These are phyloP conservation scores for Cetonia aurata DNA, from an alignment of 2,888 invertebrate species.

Conservation along the genomic window DNA sequence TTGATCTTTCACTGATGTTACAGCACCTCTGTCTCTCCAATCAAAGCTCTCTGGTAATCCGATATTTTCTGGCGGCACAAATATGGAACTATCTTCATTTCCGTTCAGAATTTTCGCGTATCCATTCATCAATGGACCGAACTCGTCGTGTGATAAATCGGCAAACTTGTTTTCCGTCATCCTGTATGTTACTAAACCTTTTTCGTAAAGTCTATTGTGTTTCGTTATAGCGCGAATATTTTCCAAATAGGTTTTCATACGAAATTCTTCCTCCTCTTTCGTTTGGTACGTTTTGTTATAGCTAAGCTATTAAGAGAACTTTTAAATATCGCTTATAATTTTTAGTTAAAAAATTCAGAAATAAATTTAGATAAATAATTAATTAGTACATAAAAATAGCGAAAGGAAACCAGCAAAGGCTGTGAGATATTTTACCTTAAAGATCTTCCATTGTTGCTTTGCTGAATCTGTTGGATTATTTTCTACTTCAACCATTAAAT, in stretches of 20 bases:
- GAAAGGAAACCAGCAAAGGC: too few species aligned
- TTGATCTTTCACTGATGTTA: conserved; percentile 92
- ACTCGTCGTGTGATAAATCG: conserved; percentile 89
- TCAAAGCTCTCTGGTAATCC: conserved; percentile 80
- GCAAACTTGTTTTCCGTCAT: conserved; percentile 85
- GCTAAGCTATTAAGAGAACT: conserved; percentile 54
- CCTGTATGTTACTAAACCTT: conserved; percentile 75
- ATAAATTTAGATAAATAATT: too few species aligned
- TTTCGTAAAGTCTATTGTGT: conserved; percentile 82
- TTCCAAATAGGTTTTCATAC: conserved; percentile 90
- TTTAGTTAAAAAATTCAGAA: too few species aligned
- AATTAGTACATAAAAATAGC: background rate
- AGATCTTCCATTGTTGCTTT: conserved; percentile 63
- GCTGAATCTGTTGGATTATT: conserved; percentile 70
- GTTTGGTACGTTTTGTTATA: conserved; percentile 71
- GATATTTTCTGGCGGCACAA: conserved; percentile 78
- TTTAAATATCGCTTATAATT: conserved; percentile 5
- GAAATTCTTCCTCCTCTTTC: conserved; percentile 83
- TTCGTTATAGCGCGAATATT: conserved; percentile 86
- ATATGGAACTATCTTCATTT: conserved; percentile 67
- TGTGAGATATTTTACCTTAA: conserved; percentile 61
- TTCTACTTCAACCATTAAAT: background rate
- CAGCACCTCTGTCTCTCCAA: conserved; percentile 88
- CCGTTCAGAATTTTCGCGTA: conserved; percentile 13
- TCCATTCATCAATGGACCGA: conserved; percentile 75